A percentile compares a stretch with the other conserved stretches of the same genome.
Evolutionary conservation across 1,140 invertebrate species (phyloP).

Genomic region (Sarcophaga bullata): DNA sequence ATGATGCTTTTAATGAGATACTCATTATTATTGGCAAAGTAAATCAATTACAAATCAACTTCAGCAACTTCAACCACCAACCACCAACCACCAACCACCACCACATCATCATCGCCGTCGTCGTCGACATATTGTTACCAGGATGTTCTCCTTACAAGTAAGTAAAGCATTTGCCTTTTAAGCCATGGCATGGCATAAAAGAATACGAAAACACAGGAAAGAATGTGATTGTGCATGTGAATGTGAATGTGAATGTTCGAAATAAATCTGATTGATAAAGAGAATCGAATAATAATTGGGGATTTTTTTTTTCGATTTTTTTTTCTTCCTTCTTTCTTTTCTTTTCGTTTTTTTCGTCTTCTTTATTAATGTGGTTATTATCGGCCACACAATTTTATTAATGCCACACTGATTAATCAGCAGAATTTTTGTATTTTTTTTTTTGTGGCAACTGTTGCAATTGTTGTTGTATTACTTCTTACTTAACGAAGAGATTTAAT

Average conservation of each 20-base stretch:
- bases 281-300: slow-evolving; percentile 4
- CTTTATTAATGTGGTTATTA: no score
- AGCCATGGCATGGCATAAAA: background rate
- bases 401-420: background rate
- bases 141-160: no score
- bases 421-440: no score
- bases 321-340: no score
- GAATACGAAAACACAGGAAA: background rate
- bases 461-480: background rate
- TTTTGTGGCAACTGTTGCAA: no score
- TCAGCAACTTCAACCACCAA: no score
- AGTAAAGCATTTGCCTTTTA: background rate
- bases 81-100: no score
- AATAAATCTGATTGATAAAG: background rate
- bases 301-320: background rate
- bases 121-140: background rate
- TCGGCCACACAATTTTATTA: no score
- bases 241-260: no score
- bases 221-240: no score
- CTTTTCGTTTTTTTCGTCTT: no score
- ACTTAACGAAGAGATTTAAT: slow-evolving; percentile 1
- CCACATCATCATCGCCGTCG: background rate
- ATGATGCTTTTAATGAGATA: background rate
- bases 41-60: background rate
- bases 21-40: background rate